Evolutionary conservation across 2,113 vertebrate species (phyloP), one percentile per base, ranked within the genome.

Genomic region (Sphyrna mokarran): DNA sequence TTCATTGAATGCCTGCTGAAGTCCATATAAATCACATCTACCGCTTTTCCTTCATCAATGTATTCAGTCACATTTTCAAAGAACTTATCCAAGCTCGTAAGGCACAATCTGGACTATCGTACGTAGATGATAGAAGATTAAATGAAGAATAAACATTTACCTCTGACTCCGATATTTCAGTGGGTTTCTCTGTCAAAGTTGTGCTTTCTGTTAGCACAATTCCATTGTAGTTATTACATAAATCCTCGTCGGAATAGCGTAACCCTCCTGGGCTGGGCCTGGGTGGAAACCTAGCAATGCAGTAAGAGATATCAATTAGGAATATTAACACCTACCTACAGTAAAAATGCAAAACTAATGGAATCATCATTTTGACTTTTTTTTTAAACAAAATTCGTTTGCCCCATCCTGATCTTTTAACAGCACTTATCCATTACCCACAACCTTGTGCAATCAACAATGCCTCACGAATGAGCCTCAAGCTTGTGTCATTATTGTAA

Each of bases 161-260:
- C 98, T 99, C 99, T 0, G 99, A 99, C 93, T 99, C 99, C 0
- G 99, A 98, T 0, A 98, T 97, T n/a, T 99, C 98, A 2, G 98
- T 97, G 11, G 98, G 97, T 95, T 99, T 99, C 97, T 99, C 99
- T 0, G 97, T 98, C 78, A 99, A 98, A 6, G 97, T 98, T 94
- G 98, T 96, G 96, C 98, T 98, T 96, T 99, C 99, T 0, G 98
- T 98, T 95, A 99, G 98, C 96, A 98, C 98, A 0, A 98, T 97
- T 0, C 99, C 99, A 0, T 99, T 99, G 96, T 99, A 99, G 97
- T 98, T 99, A 97, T 97, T 98, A 95, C 99, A 98, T 96, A 99
- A 98, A 96, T 99, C 99, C 96, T 99, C 99, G 0, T 99, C 99
- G 0, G 99, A 99, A 97, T 99, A 99, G 97, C 97, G 98, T 95